These are phyloP conservation scores for Alviniconcha marisindica DNA, from an alignment of 1,140 invertebrate genomes.

Conservation along the genomic window DNA sequence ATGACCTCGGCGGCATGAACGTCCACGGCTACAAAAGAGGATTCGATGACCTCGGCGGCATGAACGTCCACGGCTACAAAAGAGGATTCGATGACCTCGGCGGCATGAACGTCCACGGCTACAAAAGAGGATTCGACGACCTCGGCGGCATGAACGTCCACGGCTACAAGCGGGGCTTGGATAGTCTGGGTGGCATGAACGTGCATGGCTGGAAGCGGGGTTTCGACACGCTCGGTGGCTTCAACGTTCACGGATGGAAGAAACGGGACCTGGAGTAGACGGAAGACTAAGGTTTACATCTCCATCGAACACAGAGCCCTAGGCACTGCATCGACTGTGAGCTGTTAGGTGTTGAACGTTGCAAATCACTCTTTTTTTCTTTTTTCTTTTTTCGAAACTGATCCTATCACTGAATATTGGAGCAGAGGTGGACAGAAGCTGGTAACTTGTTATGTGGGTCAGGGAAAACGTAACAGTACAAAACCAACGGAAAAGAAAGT, in stretches of 20 bases:
- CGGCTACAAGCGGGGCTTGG: conserved; percentile 35
- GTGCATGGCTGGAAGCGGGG: conserved; percentile 40
- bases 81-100: conserved; percentile 37
- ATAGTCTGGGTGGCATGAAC: conserved; percentile 35
- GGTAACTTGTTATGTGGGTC: too few relatives aligned
- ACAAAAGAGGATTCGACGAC: conserved; percentile 22
- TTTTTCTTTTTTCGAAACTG: too few relatives aligned
- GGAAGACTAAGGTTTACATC: too few relatives aligned
- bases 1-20: conserved; percentile 32
- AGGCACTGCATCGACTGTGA: too few relatives aligned
- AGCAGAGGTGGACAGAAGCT: too few relatives aligned
- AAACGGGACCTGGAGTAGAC: too few relatives aligned
- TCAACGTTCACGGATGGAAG: conserved; percentile 36
- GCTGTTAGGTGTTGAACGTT: too few relatives aligned
- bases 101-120: conserved; percentile 34
- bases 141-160: conserved; percentile 21
- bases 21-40: conserved; percentile 38
- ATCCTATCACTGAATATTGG: too few relatives aligned
- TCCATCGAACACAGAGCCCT: too few relatives aligned
- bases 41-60: conserved; percentile 30
- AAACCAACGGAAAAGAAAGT: too few relatives aligned
- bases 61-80: conserved; percentile 37
- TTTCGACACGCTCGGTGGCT: conserved; percentile 21
- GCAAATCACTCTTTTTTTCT: too few relatives aligned
- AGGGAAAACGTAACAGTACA: too few relatives aligned